Evolutionary conservation across 1,140 invertebrate species (phyloP).

Genomic region (Mylabris phalerata): DNA sequence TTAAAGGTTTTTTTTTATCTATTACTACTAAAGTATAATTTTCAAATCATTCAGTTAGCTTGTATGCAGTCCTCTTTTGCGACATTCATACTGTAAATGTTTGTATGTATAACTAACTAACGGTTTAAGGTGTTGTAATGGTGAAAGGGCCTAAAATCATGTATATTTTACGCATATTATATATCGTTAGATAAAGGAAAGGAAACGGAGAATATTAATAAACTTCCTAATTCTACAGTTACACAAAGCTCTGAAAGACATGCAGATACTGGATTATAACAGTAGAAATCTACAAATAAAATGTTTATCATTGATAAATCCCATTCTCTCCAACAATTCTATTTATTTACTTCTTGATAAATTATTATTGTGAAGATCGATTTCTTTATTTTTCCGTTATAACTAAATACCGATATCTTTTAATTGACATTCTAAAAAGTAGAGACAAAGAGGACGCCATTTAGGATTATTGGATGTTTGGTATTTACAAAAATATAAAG

Average conservation of each 20-base stretch:
- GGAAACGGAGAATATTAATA: slow-evolving; percentile 18
- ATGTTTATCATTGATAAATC: slow-evolving; percentile 3
- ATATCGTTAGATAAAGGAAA: slow-evolving; percentile 12
- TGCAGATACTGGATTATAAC: background rate
- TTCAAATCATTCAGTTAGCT: slow-evolving; percentile 9
- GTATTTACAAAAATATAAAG: no score
- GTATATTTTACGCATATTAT: slow-evolving; percentile 20
- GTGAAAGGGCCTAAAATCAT: slow-evolving; percentile 15
- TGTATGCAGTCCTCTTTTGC: slow-evolving; percentile 1
- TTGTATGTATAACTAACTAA: background rate
- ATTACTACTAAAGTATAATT: background rate
- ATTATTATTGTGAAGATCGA: background rate
- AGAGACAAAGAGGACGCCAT: background rate
- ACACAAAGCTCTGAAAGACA: slow-evolving; percentile 7
- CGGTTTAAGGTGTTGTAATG: slow-evolving; percentile 8
- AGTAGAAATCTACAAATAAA: background rate
- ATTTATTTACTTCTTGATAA: no score
- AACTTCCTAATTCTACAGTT: slow-evolving; percentile 17
- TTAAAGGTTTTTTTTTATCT: no score
- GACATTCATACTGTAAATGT: background rate
- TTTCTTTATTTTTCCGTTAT: background rate
- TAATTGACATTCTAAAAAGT: background rate
- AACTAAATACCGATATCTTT: background rate
- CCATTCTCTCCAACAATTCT: no score
- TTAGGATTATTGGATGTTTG: no score